phyloP scores from a whole-genome alignment of 2,888 invertebrate species.

The Venustoraphidia nigricollis region DNA sequence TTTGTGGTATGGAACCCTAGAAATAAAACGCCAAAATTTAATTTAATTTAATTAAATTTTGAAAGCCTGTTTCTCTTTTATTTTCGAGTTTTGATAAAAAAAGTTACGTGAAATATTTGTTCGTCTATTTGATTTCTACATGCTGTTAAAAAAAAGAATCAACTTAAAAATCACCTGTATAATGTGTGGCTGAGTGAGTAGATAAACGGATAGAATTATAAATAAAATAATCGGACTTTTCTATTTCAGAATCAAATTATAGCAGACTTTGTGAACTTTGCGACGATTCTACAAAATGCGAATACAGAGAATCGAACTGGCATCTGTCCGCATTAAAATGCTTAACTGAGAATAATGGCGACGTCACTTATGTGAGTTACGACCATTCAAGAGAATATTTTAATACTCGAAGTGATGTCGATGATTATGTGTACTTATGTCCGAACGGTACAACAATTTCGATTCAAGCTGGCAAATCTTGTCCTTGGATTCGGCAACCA shows the following conservation, averaged over 20 bases:
- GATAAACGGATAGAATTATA: too few relatives aligned
- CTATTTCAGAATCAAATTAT: conserved; percentile 32
- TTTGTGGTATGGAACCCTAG: too few relatives aligned
- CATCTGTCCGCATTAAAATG: conserved; percentile 38
- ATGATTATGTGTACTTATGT: conserved; percentile 20
- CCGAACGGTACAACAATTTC: conserved; percentile 19
- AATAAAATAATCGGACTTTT: neutral
- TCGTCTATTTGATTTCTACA: too few relatives aligned
- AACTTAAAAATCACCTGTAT: too few relatives aligned
- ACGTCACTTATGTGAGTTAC: conserved; percentile 37
- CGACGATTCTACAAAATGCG: conserved; percentile 23
- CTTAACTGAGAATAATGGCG: conserved; percentile 31
- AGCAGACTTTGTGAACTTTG: conserved; percentile 42
- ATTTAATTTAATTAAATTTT: too few relatives aligned
- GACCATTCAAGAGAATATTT: conserved; percentile 24
- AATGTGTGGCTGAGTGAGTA: too few relatives aligned
- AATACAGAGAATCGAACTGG: conserved; percentile 26
- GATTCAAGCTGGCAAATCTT: conserved; percentile 24
- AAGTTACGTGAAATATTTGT: too few relatives aligned
- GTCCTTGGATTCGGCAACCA: conserved; percentile 45
- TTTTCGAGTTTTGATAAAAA: too few relatives aligned
- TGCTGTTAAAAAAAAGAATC: too few relatives aligned
- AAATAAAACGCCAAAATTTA: too few relatives aligned
- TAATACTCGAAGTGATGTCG: conserved; percentile 17
- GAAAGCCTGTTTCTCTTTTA: too few relatives aligned